Conservation (phyloP, 2,888 invertebrate genomes). For the Elysia crispata region DNA sequence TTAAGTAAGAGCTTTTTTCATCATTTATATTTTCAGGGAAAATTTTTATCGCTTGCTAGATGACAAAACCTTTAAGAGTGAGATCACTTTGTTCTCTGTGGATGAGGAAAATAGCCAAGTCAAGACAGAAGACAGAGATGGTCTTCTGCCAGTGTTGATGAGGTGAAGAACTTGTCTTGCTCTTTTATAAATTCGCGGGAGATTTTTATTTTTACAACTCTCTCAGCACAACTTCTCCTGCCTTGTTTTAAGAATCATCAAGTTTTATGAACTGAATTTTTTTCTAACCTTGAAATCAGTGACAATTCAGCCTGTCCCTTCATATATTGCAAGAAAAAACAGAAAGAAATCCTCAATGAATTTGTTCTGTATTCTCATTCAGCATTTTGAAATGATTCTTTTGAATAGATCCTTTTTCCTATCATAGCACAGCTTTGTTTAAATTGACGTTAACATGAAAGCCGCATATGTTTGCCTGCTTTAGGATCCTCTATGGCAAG, state of each 20-base stretch:
- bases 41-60: constrained; percentile 89
- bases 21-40: constrained; percentile 81
- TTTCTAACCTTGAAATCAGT: too few relatives aligned
- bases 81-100: constrained; percentile 88
- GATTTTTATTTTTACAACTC: neutral
- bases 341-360: too few relatives aligned
- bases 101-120: constrained; percentile 85
- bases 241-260: too few relatives aligned
- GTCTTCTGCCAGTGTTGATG: constrained; percentile 77
- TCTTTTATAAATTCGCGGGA: neutral
- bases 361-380: too few relatives aligned
- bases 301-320: too few relatives aligned
- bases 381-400: too few relatives aligned
- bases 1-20: too few relatives aligned
- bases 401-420: too few relatives aligned
- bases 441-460: too few relatives aligned
- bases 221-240: neutral
- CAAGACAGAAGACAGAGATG: constrained; percentile 85
- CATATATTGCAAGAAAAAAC: too few relatives aligned
- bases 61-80: constrained; percentile 91
- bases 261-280: too few relatives aligned
- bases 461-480: neutral
- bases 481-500: constrained; percentile 81
- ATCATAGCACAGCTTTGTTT: too few relatives aligned
- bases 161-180: constrained; percentile 72